phyloP scores from a whole-genome alignment of 2,113 vertebrate genomes.

The Halcyon senegalensis region DNA sequence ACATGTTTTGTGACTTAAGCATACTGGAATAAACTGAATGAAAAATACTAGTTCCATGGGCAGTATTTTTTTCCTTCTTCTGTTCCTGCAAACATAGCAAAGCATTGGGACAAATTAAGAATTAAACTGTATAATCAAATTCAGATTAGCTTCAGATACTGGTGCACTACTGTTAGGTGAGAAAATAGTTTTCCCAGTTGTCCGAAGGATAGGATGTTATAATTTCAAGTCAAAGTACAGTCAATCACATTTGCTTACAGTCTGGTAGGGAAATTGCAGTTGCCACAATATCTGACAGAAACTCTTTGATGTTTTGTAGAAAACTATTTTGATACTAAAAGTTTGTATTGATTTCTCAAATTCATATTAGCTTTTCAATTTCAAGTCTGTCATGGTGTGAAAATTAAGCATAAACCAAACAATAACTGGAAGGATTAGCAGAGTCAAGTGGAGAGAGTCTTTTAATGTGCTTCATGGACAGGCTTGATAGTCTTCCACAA shows the following conservation, averaged over 20 bases:
- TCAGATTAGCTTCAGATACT: not conserved
- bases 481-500: not conserved
- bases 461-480: not conserved
- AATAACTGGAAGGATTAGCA: slow-evolving; percentile 37
- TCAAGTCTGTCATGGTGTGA: not conserved
- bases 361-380: not conserved
- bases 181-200: not conserved
- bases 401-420: not conserved
- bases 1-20: not conserved
- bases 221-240: not conserved
- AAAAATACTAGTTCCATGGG: not conserved
- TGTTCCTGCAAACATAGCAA: not conserved
- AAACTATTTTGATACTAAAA: not conserved
- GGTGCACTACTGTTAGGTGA: not conserved
- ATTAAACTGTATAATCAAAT: not conserved
- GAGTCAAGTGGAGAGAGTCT: not conserved
- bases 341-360: not conserved
- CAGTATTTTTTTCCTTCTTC: not conserved
- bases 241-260: not conserved
- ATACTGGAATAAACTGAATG: not conserved
- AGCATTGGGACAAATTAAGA: not conserved
- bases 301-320: not conserved
- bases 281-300: not conserved
- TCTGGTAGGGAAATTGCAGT: not conserved
- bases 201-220: not conserved